Conservation (phyloP, 2,888 invertebrate genomes). For the Epinotia demarniana region DNA sequence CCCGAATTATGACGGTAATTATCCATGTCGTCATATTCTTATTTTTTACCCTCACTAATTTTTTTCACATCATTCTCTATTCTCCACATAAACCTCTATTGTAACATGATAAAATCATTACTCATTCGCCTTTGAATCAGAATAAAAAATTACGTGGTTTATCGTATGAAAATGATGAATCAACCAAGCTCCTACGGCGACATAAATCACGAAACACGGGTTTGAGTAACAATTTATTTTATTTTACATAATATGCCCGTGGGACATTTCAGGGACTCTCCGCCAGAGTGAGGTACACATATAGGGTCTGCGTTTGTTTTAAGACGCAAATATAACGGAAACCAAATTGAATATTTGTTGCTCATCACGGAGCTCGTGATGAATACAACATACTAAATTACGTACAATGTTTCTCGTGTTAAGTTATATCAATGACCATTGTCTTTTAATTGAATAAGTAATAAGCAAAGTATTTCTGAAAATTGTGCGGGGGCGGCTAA, state of each 20-base stretch:
- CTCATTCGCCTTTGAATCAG: slow-evolving; percentile 60
- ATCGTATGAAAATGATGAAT: slow-evolving; percentile 68
- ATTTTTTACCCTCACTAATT: slow-evolving; percentile 13
- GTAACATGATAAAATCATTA: slow-evolving; percentile 53
- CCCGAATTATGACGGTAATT: slow-evolving; percentile 16
- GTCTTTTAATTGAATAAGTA: no score
- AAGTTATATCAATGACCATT: no score
- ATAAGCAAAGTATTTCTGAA: no score
- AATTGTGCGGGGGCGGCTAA: no score
- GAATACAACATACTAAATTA: no score
- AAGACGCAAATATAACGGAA: slow-evolving; percentile 9
- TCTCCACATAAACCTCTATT: slow-evolving; percentile 33
- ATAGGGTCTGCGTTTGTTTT: slow-evolving; percentile 16
- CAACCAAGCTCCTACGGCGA: slow-evolving; percentile 50
- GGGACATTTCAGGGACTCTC: slow-evolving; percentile 48
- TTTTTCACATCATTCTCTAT: slow-evolving; percentile 32
- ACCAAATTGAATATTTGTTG: slow-evolving; percentile 3
- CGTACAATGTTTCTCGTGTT: no score
- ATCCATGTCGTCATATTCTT: slow-evolving; percentile 11
- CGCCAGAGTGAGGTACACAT: slow-evolving; percentile 34
- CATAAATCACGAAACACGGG: slow-evolving; percentile 60
- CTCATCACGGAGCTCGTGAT: background rate
- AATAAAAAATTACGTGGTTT: slow-evolving; percentile 59
- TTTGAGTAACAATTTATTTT: slow-evolving; percentile 58
- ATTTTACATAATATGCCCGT: slow-evolving; percentile 54